Evolutionary conservation across 2,797 vertebrate genomes (phyloP), one percentile per base, ranked within the genome.

Genomic region (Rhinogobio ventralis): DNA sequence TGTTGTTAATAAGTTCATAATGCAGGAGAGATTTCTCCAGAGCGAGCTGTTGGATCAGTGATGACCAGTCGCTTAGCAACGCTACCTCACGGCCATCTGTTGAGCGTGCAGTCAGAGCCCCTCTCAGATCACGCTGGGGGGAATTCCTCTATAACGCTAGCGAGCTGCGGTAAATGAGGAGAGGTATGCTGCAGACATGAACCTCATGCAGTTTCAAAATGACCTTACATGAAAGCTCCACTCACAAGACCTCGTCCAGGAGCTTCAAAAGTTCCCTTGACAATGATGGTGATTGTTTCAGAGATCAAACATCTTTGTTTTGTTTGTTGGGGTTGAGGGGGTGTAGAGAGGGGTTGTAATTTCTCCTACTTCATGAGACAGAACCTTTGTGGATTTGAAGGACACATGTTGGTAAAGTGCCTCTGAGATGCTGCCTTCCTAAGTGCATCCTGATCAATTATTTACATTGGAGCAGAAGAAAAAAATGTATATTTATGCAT

Each of bases 61-160:
- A 95, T 94, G 93, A 93, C 91, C 93, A 94, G 95, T 96, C 94
- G 93, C 95, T 93, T 95, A 95, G 95, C 95, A 96, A 96, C 95
- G 86, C 91, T 90, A 91, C 91, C 93, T 90, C 92, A 90, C 3
- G 90, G 94, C 95, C 95, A 96, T 95, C 95, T 96, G 95, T 95
- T 95, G 95, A 94, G 94, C 90, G 87, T 84, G 90, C 93, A 91
- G 92, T 89, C 92, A 90, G 92, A 90, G 89, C 84, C 92, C 87
- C 91, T 84, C 81, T 85, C 57, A n/a, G 81, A 79, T 88, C 82
- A 60, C 86, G 84, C 92, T n/a, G 89, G 93, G 91, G 94, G 93
- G 92, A 94, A 95, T 95, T 94, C 94, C 94, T 91, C 87, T 90
- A 91, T 88, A 87, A 84, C 60, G 36, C 72, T 30, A 33, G 80